Base-by-base conservation (phyloP, 1,140 invertebrate species). In the Dreissena polymorpha region DNA sequence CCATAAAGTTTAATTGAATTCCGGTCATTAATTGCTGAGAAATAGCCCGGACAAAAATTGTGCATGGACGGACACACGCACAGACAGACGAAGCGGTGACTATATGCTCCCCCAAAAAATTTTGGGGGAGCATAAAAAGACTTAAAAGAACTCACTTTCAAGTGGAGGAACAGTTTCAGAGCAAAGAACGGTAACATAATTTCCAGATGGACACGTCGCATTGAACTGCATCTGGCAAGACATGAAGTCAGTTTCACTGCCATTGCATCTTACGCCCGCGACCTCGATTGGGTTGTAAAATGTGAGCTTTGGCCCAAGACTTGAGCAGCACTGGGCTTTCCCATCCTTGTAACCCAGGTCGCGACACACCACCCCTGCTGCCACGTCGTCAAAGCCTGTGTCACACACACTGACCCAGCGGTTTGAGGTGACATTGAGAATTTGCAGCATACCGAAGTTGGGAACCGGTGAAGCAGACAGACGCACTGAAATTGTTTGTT, bases 301-400 rank as follows among this genome's bases (percentile, higher is more conserved):
- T 39, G 72, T 76, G 2, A 76, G n/a, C 27, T 77, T 77, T 13
- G 77, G 67, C 21, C 90, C 89, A 0, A 88, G 71, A 18, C 88
- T 85, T 12, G 86, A 88, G 65, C 89, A 90, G 70, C 86, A 90
- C 72, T 90, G 89, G n/a, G 85, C 82, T 53, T 86, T 80, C 6
- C 89, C 89, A 69, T 86, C 84, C 25, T 73, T 68, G 27, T 89
- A 89, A 94, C 96, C 96, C 39, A 96, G 88, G 88, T 96, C 95
- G 63, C 93, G 94, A 88, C 96, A 97, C 10, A 95, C 93, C 0
- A 97, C 93, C 83, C 95, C 92, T 0, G 96, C 96, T 68, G 87
- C 86, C 16, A 39, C 71, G 69, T 89, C 87, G 74, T 84, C 86
- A 51, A 90, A 89, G 57, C 76, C 73, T 8, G 75, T 68, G 69